phyloP scores from a whole-genome alignment of 2,113 vertebrate genomes.

The Trachemys scripta region DNA sequence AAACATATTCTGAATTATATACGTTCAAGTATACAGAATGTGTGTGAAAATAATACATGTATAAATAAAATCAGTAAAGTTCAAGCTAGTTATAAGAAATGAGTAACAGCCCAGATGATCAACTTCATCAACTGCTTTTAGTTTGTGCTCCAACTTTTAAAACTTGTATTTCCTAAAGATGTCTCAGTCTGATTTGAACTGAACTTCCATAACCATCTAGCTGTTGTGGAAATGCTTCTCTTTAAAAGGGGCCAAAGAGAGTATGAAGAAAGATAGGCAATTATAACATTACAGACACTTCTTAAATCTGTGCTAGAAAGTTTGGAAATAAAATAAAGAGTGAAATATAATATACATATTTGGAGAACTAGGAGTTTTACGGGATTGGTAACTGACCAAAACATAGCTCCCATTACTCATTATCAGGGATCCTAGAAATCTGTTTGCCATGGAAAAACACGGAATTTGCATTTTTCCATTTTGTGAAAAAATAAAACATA shows the following conservation, averaged over 20 bases:
- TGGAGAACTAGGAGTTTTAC: neutral
- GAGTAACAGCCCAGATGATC: neutral
- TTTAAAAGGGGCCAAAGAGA: neutral
- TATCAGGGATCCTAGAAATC: neutral
- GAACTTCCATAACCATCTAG: neutral
- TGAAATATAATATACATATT: neutral
- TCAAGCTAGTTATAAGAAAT: neutral
- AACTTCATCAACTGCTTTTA: neutral
- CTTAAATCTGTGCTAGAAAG: neutral
- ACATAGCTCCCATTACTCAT: neutral
- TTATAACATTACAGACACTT: neutral
- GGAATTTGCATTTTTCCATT: too few species aligned
- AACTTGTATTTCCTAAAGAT: conserved; percentile 6
- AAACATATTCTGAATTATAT: neutral
- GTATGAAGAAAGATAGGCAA: neutral
- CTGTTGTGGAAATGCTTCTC: neutral
- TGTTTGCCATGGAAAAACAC: too few species aligned
- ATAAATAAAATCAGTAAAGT: neutral
- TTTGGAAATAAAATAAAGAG: neutral
- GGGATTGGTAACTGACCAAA: neutral
- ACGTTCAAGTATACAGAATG: neutral
- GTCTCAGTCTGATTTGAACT: neutral
- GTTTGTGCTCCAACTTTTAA: neutral
- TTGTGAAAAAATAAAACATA: too few species aligned
- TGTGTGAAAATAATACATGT: neutral